These are phyloP conservation scores for Enteromius viviparus DNA, from an alignment of 2,797 vertebrate species.

Conservation along the genomic window DNA sequence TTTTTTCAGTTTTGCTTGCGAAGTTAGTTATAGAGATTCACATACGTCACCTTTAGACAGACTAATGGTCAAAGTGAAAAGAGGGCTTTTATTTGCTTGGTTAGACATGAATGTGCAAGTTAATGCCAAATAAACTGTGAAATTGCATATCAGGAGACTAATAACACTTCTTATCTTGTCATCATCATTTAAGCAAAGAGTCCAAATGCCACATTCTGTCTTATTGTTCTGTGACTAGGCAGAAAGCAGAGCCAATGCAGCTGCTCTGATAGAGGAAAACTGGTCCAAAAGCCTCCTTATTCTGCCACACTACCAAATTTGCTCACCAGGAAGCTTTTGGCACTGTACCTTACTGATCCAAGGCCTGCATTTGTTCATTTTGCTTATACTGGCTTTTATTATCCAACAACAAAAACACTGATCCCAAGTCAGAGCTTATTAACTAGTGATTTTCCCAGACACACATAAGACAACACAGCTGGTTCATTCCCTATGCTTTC, in stretches of 20 bases:
- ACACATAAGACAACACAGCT: constrained; percentile 47
- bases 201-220: background rate
- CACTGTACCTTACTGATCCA: constrained; percentile 10
- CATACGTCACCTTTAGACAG: background rate
- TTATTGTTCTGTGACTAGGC: constrained; percentile 15
- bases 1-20: background rate
- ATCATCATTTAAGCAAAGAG: constrained; percentile 1
- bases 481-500: background rate
- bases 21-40: background rate
- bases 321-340: constrained; percentile 16
- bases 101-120: constrained; percentile 7
- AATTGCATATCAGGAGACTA: constrained; percentile 20
- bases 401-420: constrained; percentile 15
- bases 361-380: background rate
- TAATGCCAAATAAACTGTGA: background rate
- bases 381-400: background rate
- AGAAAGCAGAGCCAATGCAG: constrained; percentile 37
- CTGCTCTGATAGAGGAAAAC: constrained; percentile 30
- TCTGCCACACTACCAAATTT: background rate
- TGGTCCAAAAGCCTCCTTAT: constrained; percentile 14
- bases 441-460: constrained; percentile 23
- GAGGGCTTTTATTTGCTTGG: background rate
- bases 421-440: constrained; percentile 12
- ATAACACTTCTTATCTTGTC: constrained; percentile 36
- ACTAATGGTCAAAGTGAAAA: constrained; percentile 1